Percentiles rank a stretch among this genome's conserved stretches.
phyloP scores from a whole-genome alignment of 2,113 vertebrate species.

The Garra rufa region DNA sequence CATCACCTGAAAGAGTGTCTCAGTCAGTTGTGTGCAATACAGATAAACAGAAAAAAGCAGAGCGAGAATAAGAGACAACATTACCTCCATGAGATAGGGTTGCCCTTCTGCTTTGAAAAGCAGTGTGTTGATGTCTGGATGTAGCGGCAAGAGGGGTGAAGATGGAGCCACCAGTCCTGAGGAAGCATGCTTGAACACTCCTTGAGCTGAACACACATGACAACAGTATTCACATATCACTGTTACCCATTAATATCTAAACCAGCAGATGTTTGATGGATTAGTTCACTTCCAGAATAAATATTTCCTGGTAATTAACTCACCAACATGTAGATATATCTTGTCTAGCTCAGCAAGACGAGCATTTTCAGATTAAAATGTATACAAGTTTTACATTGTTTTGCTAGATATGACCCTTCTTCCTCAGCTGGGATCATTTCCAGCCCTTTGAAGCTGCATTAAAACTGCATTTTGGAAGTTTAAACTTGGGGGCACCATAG shows the following conservation, averaged over 20 bases:
- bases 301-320: no score
- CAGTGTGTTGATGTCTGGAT: conserved; percentile 87
- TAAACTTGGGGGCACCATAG: accelerated
- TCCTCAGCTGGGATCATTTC: no score
- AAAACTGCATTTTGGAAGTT: no score
- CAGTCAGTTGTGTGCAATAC: neutral
- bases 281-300: no score
- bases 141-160: conserved; percentile 82
- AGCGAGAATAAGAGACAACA: neutral
- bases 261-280: neutral
- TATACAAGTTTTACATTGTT: no score
- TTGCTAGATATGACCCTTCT: no score
- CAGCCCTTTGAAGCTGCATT: no score
- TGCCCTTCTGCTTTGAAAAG: conserved; percentile 93
- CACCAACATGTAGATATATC: no score
- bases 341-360: no score
- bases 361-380: no score
- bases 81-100: conserved; percentile 93
- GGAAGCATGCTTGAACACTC: conserved; percentile 79
- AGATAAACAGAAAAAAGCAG: neutral
- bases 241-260: neutral
- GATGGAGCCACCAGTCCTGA: conserved; percentile 75
- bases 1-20: conserved; percentile 83
- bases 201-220: conserved; percentile 80
- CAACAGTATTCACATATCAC: no score